Evolutionary conservation across 2,113 vertebrate genomes (phyloP), one percentile per base, ranked within the genome.

Genomic region (Phalacrocorax brasilianus): DNA sequence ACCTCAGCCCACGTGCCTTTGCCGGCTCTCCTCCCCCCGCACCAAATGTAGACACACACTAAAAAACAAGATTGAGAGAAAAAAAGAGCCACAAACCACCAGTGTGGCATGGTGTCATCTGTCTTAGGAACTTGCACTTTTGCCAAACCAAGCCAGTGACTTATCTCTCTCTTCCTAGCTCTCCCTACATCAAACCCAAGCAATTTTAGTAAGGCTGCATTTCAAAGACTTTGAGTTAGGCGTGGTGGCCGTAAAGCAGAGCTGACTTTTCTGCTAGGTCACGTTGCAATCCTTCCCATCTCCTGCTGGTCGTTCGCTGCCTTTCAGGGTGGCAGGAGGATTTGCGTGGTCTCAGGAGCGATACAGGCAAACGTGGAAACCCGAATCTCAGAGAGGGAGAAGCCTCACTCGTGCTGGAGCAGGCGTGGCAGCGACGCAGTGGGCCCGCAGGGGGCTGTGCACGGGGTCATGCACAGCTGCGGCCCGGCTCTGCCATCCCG

Each of bases 401-500:
- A 26, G 40, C 33, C 4, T 24, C 19, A 6, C 38, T 44, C 0
- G 8, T 52, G 12, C 35, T 8, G 9, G 23, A n/a, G 55, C 23
- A 20, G 44, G 20, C 7, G 1, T 5, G 42, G 52, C 52, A 56
- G 52, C 5, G 6, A 42, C 19, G 38, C 21, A 18, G 35, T 35
- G 2, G 21, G 35, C 12, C 11, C 2, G 6, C 38, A 8, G 4
- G 16, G 38, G 52, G 38, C 52, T 55, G 38, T 3, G 52, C 52
- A 6, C 1, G 8, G 55, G 55, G 55, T 28, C 10, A 5, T 2
- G 5, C 26, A 35, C 3, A 8, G 33, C 24, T 47, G 24, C 47
- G 12, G 55, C 33, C 42, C 2, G 3, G 42, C 55, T 59, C 26
- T 30, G 55, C 73, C 3, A 2, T 7, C 11, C 55, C 0, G 2